Conservation (phyloP, 2,113 vertebrate genomes). For the Mystacornis crossleyi region DNA sequence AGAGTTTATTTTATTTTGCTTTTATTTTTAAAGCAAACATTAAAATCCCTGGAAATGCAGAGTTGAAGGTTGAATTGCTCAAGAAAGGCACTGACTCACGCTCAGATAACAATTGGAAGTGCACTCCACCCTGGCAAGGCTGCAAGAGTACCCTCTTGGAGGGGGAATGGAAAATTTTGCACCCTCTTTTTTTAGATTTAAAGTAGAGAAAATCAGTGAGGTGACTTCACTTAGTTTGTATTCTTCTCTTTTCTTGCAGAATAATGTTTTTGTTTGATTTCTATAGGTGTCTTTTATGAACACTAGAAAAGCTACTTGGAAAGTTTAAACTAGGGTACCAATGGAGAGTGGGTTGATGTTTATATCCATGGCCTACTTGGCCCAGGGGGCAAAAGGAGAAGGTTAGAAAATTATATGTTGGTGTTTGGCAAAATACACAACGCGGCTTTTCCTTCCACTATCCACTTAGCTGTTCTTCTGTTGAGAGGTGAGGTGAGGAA, state of each 20-base stretch:
- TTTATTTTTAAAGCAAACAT: constrained; percentile 55
- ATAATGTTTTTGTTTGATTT: background rate
- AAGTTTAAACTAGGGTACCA: background rate
- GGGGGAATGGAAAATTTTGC: constrained; percentile 3
- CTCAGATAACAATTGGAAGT: background rate
- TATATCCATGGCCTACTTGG: background rate
- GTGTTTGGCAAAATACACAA: background rate
- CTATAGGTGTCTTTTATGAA: background rate
- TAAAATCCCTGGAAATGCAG: constrained; percentile 1
- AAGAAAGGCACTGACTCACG: background rate
- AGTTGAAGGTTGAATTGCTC: constrained; percentile 3
- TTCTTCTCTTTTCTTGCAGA: background rate
- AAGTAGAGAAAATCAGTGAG: background rate
- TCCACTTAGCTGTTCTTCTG: background rate
- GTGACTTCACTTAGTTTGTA: background rate
- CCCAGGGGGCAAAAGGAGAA: background rate
- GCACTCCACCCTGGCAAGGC: background rate
- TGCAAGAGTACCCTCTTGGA: background rate
- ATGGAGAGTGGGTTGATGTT: background rate
- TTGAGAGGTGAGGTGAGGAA: background rate
- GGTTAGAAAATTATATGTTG: background rate
- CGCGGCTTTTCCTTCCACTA: background rate
- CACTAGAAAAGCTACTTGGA: background rate
- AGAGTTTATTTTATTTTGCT: constrained; percentile 50
- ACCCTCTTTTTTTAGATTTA: background rate